Base-by-base conservation (phyloP, 2,888 invertebrate species). In the Eudemis profundana region DNA sequence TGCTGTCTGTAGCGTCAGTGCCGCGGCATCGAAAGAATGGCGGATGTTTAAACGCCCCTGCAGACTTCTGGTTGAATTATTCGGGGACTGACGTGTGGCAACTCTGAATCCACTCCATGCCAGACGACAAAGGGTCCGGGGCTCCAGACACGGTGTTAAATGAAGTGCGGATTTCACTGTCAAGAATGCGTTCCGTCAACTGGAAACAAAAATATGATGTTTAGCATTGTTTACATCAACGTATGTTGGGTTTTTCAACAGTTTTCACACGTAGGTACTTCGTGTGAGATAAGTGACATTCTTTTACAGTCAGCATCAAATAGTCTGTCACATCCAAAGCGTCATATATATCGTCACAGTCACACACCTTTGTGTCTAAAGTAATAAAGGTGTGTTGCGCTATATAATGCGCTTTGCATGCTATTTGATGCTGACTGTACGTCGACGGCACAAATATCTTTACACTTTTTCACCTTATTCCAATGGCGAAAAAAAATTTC, bases 21-120 rank as follows among this genome's bases (percentile, higher is more conserved):
- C 10, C 57, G 46, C 67, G 79, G 68, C 64, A 70, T 73, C 65
- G 69, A 70, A 74, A 74, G 70, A 75, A 72, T 76, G 61, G 64
- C 67, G 59, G 61, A 44, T 61, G 72, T 68, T 72, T 72, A 70
- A 74, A 73, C 69, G 65, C 64, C 68, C 57, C 67, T 63, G 46
- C 61, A 57, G 61, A 40, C 61, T 69, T 61, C 60, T 54, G 63
- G 61, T 70, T 75, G 72, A 74, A 75, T 74, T 73, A 76, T 79
- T 75, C 61, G 29, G 40, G 12, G 38, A 36, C 42, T 47, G 51
- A 54, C 51, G 59, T 50, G 51, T 56, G 56, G 36, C 57, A 47
- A 63, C 59, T 33, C 8, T 33, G 40, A n/a, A 49, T 54, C 42
- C 47, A 47, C 51, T 53, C 51, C 36, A 40, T 54, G 61, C 54